Conservation (phyloP, 1,140 invertebrate genomes). For the Musca vetustissima region DNA sequence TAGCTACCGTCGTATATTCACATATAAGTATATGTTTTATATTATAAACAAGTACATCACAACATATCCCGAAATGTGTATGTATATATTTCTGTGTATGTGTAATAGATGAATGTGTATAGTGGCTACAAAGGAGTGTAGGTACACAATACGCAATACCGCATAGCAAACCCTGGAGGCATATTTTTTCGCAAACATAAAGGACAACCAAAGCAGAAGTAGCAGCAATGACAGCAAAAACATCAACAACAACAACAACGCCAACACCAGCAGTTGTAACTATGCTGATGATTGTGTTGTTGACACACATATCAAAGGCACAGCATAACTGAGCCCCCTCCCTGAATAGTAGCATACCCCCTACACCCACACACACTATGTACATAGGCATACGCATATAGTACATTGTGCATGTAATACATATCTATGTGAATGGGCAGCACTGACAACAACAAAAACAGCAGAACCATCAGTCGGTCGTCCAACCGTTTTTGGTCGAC, state of each 20-base stretch:
- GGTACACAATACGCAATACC: slow-evolving; percentile 15
- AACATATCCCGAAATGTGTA: neutral
- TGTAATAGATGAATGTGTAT: neutral
- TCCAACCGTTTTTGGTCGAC: neutral
- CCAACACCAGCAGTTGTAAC: neutral
- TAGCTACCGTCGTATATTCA: no score
- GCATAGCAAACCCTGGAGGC: neutral
- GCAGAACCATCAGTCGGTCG: neutral
- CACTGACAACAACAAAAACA: neutral
- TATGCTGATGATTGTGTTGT: slow-evolving; percentile 17
- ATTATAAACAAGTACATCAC: no score
- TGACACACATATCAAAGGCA: slow-evolving; percentile 17
- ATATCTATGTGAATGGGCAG: no score
- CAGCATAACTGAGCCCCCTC: neutral
- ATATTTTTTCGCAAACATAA: neutral
- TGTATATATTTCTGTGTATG: neutral
- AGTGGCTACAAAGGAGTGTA: no score
- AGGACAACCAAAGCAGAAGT: neutral
- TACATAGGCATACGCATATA: neutral
- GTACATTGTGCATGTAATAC: neutral
- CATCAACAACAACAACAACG: slow-evolving; percentile 12
- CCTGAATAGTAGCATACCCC: neutral
- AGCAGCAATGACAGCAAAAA: neutral
- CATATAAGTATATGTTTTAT: no score
- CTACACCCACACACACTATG: neutral